Base-by-base conservation (phyloP, 2,113 vertebrate species). In the Phalacrocorax pelagicus region DNA sequence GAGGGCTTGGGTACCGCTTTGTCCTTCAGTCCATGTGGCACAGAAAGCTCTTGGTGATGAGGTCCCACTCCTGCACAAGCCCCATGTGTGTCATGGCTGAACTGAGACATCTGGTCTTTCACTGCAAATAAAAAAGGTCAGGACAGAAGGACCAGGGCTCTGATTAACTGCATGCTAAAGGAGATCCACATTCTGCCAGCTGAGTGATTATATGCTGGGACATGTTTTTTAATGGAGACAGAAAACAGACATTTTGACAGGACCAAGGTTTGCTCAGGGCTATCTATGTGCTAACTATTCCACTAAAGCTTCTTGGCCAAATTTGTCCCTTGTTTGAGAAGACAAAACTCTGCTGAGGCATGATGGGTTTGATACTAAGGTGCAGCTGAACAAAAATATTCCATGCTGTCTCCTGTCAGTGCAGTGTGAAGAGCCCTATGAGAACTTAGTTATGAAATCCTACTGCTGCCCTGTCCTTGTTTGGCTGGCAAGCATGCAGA, bases 171-270 rank as follows among this genome's bases (percentile, higher is more conserved):
- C 74, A 38, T 88, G 79, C 63, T 83, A 86, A 93, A 88, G 86
- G 71, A 94, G 62, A 69, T 72, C 40, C 58, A 61, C 58, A 40
- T 83, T 34, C 80, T 92, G 91, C 59, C 75, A 62, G 75, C 81
- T 82, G 55, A 0, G 1, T 88, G 86, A 77, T 88, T 94, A 46
- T 66, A 62, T 2, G 5, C 67, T 38, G 46, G 51, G 46, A 65
- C 58, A 73, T 92, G 79, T 32, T 81, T 97, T 96, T 94, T 91
- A 95, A 92, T 88, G 86, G 59, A 78, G 71, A 55, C 16, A 12
- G 83, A 86, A 90, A 91, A 23, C 71, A 86, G 59, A 73, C 66
- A 57, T 92, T 90, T 82, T 79, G 81, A 92, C 75, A 92, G 80
- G 46, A 62, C 46, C 3, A 7, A 70, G 59, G 84, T 97, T 94